These are phyloP conservation scores for Apis mellifera DNA, from an alignment of 1,140 invertebrate species.

Conservation along the genomic window DNA sequence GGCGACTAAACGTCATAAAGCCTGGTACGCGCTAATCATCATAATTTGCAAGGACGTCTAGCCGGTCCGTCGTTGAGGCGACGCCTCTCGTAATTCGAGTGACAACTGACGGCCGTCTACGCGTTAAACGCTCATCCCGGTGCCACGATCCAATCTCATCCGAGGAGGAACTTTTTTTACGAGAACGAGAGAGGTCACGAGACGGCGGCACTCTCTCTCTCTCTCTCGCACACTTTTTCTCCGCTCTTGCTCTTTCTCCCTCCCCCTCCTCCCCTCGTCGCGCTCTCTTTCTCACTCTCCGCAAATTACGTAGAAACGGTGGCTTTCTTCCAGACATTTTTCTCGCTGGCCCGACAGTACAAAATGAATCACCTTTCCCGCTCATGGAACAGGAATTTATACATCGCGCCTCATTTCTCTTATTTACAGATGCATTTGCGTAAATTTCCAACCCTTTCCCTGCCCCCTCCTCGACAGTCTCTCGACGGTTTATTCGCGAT, in stretches of 20 bases:
- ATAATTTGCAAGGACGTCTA: constrained; percentile 60
- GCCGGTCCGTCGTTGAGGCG: constrained; percentile 35
- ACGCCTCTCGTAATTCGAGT: constrained; percentile 46
- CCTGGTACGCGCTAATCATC: constrained; percentile 50
- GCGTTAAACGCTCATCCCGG: constrained; percentile 38
- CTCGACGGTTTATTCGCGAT: constrained; percentile 24
- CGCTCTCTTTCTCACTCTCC: constrained; percentile 1
- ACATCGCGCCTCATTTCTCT: constrained; percentile 57
- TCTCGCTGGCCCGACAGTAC: constrained; percentile 44
- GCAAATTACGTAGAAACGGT: constrained; percentile 58
- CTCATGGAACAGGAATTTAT: constrained; percentile 56
- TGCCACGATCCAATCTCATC: constrained; percentile 54
- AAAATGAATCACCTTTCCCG: constrained; percentile 58
- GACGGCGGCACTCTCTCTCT: constrained; percentile 4
- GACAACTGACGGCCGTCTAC: constrained; percentile 54
- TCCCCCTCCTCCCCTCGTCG: background rate
- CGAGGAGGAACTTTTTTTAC: constrained; percentile 35
- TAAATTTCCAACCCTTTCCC: constrained; percentile 34
- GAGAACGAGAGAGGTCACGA: constrained; percentile 50
- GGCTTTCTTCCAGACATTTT: constrained; percentile 55
- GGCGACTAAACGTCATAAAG: constrained; percentile 36
- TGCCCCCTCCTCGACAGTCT: background rate
- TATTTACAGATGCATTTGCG: constrained; percentile 59
- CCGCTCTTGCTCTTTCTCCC: background rate
- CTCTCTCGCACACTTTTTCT: background rate